These are phyloP conservation scores for Sinhomidia bicolor DNA, from an alignment of 2,888 invertebrate genomes.

Conservation along the genomic window DNA sequence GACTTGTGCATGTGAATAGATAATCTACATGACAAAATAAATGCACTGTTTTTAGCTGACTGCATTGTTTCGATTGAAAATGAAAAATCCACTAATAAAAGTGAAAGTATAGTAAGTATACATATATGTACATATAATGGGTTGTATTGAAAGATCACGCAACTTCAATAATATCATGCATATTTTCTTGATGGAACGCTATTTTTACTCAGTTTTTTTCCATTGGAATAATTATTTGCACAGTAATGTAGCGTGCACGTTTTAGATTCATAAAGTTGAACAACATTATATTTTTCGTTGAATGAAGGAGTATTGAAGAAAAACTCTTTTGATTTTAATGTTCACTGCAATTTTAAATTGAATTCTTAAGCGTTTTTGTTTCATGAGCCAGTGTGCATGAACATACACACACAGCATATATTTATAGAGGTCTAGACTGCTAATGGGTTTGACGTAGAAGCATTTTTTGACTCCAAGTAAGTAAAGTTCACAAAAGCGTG, in stretches of 20 bases:
- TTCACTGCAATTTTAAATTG: conserved; percentile 16
- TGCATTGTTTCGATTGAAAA: not conserved
- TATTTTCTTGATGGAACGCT: too few species aligned
- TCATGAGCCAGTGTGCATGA: not conserved
- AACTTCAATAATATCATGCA: not conserved
- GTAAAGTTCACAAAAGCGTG: not conserved
- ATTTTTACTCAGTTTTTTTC: too few species aligned
- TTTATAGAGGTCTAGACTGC: too few species aligned
- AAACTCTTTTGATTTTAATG: conserved; percentile 13
- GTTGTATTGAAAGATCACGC: conserved; percentile 14
- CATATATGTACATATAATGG: not conserved
- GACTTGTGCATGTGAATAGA: too few species aligned
- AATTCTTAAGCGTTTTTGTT: not conserved
- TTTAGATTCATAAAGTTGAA: not conserved
- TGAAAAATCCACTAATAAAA: too few species aligned
- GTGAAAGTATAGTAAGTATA: not conserved
- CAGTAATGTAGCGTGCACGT: not conserved
- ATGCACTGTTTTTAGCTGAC: not conserved
- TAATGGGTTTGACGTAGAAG: too few species aligned
- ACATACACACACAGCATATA: not conserved
- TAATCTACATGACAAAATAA: too few species aligned
- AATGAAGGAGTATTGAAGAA: not conserved
- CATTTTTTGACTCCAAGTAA: too few species aligned
- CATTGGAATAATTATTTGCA: not conserved
- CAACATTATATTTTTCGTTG: not conserved